A percentile compares a stretch with the other conserved stretches of the same genome.
Evolutionary conservation across 2,113 vertebrate species (phyloP).

Genomic region (Murina feae): DNA sequence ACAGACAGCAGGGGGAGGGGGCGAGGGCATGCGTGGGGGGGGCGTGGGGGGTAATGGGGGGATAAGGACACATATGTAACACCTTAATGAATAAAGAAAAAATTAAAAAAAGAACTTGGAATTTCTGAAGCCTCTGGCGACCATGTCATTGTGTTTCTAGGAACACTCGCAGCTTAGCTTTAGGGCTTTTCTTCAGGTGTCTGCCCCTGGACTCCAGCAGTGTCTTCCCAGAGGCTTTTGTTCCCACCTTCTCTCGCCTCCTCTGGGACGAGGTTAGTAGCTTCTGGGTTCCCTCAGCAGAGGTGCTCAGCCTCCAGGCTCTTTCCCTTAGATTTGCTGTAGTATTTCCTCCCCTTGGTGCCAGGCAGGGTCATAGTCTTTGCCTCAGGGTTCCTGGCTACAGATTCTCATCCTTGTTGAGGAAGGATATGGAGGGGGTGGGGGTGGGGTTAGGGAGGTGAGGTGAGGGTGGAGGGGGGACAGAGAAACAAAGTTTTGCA

Average conservation of each 20-base stretch:
- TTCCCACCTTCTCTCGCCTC: not conserved
- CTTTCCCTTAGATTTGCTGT: slow-evolving; percentile 63
- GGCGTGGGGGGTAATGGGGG: rapidly evolving
- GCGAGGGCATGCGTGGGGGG: too few relatives aligned
- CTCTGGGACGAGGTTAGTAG: slow-evolving; percentile 42
- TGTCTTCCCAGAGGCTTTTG: not conserved
- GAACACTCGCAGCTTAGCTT: slow-evolving; percentile 58
- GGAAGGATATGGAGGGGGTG: too few relatives aligned
- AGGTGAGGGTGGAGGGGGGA: not conserved
- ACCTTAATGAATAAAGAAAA: too few relatives aligned
- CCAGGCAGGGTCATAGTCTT: slow-evolving; percentile 67
- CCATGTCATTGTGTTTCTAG: slow-evolving; percentile 35
- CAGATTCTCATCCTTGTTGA: slow-evolving; percentile 26
- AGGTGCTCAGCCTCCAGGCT: slow-evolving; percentile 58
- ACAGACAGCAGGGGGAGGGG: too few relatives aligned
- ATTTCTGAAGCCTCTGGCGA: not conserved
- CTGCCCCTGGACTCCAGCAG: slow-evolving; percentile 47
- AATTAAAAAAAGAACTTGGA: not conserved
- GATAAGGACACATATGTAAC: too few relatives aligned
- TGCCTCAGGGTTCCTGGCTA: slow-evolving; percentile 57
- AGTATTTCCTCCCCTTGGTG: not conserved
- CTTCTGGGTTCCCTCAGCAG: slow-evolving; percentile 51
- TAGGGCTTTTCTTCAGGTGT: slow-evolving; percentile 26
- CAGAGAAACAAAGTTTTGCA: slow-evolving; percentile 57
- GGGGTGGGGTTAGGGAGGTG: too few relatives aligned